A percentile compares a stretch with the other conserved stretches of the same genome.
phyloP scores from a whole-genome alignment of 1,140 invertebrate species.

The Diprion similis region DNA sequence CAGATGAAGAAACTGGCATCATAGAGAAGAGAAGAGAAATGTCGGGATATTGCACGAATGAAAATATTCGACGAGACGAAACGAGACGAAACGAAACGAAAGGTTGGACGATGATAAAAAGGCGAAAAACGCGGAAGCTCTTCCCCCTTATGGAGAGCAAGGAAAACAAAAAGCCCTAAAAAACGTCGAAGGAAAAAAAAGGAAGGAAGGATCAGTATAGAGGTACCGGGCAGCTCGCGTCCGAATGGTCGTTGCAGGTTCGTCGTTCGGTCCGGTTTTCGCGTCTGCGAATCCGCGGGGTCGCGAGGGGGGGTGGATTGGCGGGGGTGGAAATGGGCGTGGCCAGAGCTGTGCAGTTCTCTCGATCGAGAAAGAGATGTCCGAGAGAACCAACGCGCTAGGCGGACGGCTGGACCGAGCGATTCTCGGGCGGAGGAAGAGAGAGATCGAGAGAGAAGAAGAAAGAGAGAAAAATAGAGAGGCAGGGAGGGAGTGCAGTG shows the following conservation, averaged over 20 bases:
- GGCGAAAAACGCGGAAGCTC: too few relatives aligned
- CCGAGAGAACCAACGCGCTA: not conserved
- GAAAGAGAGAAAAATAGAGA: slow-evolving; percentile 14
- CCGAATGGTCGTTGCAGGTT: not conserved
- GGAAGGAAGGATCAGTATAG: too few relatives aligned
- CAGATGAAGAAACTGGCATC: too few relatives aligned
- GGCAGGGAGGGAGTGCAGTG: not conserved
- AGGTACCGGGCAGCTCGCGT: not conserved
- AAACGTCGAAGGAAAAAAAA: too few relatives aligned
- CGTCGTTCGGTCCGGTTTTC: not conserved
- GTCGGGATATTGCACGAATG: too few relatives aligned
- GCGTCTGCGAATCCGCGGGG: not conserved
- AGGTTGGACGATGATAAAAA: too few relatives aligned
- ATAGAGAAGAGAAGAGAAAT: too few relatives aligned
- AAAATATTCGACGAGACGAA: too few relatives aligned
- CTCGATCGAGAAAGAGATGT: slow-evolving; percentile 4
- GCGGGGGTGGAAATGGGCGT: not conserved
- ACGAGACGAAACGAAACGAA: too few relatives aligned
- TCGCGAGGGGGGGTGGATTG: not conserved
- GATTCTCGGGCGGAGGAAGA: slow-evolving; percentile 11
- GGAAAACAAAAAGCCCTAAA: too few relatives aligned
- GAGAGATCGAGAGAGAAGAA: slow-evolving; percentile 11
- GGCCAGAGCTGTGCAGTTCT: not conserved
- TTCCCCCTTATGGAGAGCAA: too few relatives aligned
- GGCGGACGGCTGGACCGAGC: too few relatives aligned